Evolutionary conservation across 2,888 invertebrate genomes (phyloP), one percentile per base, ranked within the genome.

Genomic region (Athetis lepigone): DNA sequence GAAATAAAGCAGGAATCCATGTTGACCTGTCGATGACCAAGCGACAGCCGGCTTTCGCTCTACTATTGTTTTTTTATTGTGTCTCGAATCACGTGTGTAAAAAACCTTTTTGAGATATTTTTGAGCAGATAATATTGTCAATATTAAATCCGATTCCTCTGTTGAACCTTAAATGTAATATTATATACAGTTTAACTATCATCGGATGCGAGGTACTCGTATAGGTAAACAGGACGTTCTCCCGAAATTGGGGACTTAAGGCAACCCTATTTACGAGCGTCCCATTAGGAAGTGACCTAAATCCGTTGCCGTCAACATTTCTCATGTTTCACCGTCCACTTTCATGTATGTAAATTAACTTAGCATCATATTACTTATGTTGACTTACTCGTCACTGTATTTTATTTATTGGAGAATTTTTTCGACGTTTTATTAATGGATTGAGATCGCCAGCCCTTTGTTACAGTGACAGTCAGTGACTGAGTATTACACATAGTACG

Each of bases 281-380:
- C 81, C 84, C 80, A 82, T 80, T 82, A 85, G 84, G 83, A 86
- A 86, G 82, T 84, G 85, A 87, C 87, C 86, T 86, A 84, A 86
- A 86, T 86, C 85, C 83, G 72, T 77, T 75, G 81, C 79, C 83
- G 83, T 83, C 83, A 81, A 79, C 85, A 79, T 82, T 84, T 84
- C 82, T 84, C 85, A 71, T 81, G 70, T 75, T 79, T 77, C 81
- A 64, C 42, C 68, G 67, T 64, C 70, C 70, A 79, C 72, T 79
- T 77, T 78, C 72, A 70, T 66, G 55, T 78, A 78, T 79, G 77
- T 75, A 81, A 78, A 83, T 77, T 75, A 76, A 69, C 70, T 71
- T 65, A 57, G 62, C 51, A 40, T 65, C 59, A 60, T 63, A 63
- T 62, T 69, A n/a, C n/a, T n/a, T n/a, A 55, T 69, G 65, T 70